These are phyloP conservation scores for Zaprionus capensis DNA, from an alignment of 1,140 invertebrate species.

Conservation along the genomic window DNA sequence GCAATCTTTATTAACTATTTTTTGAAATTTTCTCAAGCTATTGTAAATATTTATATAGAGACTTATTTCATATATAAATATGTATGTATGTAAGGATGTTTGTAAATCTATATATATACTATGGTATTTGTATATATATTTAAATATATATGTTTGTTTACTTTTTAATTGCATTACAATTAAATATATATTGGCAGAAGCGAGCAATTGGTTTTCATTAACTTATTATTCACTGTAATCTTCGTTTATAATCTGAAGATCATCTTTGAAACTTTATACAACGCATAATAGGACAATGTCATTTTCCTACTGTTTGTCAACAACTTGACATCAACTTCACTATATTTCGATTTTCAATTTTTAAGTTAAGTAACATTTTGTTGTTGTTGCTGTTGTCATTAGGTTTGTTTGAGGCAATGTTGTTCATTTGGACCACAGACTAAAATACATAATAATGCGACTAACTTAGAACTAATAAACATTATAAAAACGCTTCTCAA, in stretches of 20 bases:
- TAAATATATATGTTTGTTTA: conserved; percentile 26
- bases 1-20: conserved; percentile 28
- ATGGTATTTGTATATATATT: conserved; percentile 25
- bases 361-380: conserved; percentile 21
- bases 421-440: conserved; percentile 49
- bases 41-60: conserved; percentile 44
- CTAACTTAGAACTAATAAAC: conserved; percentile 59
- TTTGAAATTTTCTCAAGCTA: conserved; percentile 23
- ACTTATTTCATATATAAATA: conserved; percentile 6
- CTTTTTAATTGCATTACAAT: conserved; percentile 45
- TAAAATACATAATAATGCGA: conserved; percentile 28
- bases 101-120: conserved; percentile 23
- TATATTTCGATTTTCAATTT: neutral
- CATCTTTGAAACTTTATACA: conserved; percentile 24
- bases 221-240: conserved; percentile 9
- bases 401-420: conserved; percentile 40
- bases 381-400: conserved; percentile 7
- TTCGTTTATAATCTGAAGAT: conserved; percentile 14
- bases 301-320: conserved; percentile 9
- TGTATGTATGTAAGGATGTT: conserved; percentile 15
- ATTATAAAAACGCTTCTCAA: conserved; percentile 30
- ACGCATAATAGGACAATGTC: conserved; percentile 27
- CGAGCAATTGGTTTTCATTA: conserved; percentile 70
- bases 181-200: conserved; percentile 78
- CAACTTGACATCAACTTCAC: neutral